Conservation (phyloP, 2,888 invertebrate genomes). For the Calliopum simillimum region DNA sequence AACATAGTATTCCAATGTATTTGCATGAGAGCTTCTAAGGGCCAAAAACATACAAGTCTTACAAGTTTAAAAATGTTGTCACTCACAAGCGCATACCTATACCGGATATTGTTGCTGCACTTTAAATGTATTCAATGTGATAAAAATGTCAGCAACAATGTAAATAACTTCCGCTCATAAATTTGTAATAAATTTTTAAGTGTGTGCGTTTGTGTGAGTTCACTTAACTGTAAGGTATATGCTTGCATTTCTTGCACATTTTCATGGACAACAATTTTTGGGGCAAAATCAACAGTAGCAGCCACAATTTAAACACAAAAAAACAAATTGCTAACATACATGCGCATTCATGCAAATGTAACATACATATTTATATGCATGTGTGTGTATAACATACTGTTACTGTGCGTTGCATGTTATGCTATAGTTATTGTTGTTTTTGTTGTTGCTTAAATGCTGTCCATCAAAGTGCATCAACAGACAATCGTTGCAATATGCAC, state of each 20-base stretch:
- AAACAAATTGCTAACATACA: neutral
- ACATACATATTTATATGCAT: constrained; percentile 17
- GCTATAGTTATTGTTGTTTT: neutral
- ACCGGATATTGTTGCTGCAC: constrained; percentile 12
- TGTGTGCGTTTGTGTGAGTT: neutral
- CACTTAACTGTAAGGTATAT: neutral
- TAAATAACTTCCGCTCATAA: constrained; percentile 45
- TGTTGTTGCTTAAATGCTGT: constrained; percentile 11
- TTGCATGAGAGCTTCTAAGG: too few species aligned
- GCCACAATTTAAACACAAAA: neutral
- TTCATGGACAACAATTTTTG: neutral
- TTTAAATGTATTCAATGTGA: constrained; percentile 5
- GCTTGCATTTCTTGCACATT: too few species aligned
- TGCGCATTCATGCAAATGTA: constrained; percentile 13
- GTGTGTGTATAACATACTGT: neutral
- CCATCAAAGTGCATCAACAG: constrained; percentile 6
- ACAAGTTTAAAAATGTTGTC: too few species aligned
- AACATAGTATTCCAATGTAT: too few species aligned
- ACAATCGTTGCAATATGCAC: neutral
- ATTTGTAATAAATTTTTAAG: constrained; percentile 41
- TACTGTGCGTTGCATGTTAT: neutral
- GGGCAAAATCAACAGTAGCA: constrained; percentile 4
- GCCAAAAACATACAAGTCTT: too few species aligned
- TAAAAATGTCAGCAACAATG: constrained; percentile 31
- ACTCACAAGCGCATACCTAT: neutral